These are phyloP conservation scores for Sula dactylatra DNA, from an alignment of 2,113 vertebrate genomes.

Conservation along the genomic window DNA sequence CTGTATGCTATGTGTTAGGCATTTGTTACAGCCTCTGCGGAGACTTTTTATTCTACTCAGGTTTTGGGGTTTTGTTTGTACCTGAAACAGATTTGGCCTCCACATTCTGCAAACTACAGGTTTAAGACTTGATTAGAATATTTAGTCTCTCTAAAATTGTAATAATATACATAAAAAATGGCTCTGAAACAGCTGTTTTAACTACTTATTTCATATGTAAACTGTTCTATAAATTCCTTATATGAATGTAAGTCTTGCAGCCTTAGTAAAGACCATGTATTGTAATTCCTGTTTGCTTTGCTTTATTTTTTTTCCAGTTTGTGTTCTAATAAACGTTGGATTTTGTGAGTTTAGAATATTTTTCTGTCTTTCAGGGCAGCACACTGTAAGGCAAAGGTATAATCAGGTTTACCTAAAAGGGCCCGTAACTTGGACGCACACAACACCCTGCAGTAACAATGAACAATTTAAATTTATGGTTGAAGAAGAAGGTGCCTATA, in stretches of 20 bases:
- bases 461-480: not conserved
- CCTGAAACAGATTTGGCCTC: not conserved
- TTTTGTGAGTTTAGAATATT: not conserved
- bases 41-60: not conserved
- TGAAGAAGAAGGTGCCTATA: not conserved
- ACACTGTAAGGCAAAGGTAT: not conserved
- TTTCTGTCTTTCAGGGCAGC: not conserved
- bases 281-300: not conserved
- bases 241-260: not conserved
- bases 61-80: not conserved
- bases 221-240: not conserved
- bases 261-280: not conserved
- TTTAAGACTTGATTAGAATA: not conserved
- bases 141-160: not conserved
- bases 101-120: not conserved
- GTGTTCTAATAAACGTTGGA: not conserved
- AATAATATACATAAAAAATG: not conserved
- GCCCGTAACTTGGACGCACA: not conserved
- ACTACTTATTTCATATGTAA: not conserved
- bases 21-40: not conserved
- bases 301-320: not conserved
- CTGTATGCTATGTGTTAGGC: rapidly evolving
- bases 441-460: not conserved
- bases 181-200: not conserved
- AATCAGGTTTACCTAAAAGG: not conserved